Base-by-base conservation (phyloP, 2,888 invertebrate species). In the Dasysyrphus tricinctus region DNA sequence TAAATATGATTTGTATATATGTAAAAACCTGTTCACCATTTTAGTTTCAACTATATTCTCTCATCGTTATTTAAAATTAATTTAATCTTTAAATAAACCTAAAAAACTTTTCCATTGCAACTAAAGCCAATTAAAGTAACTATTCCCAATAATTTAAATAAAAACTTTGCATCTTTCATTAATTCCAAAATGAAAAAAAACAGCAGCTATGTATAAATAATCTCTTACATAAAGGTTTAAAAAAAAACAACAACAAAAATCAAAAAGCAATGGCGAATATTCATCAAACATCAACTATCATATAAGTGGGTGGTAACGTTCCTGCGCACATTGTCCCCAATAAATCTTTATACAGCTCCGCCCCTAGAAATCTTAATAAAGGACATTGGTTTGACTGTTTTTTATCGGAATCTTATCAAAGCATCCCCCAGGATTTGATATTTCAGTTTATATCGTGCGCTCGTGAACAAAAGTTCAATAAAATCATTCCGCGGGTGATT, bases 301-400 rank as follows among this genome's bases (percentile, higher is more conserved):
- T 5, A n/a, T 5, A n/a, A 5, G 80, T 75, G 88, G 91, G 89
- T 88, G 90, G 74, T 85, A 65, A 80, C 88, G 88, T 88, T 88
- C 76, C 87, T 90, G 91, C 90, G 91, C 90, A 89, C 5, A 37
- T 4, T 87, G 11, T 44, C 49, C 16, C 14, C 42, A 29, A 42
- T 5, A 8, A 34, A 70, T 61, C 70, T 57, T 29, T 47, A 19
- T n/a, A 37, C 34, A 32, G 37, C 85, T 78, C 85, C 81, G 72
- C 82, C 87, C 57, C 61, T 29, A 88, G 11, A 14, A 14, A 78
- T 69, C 11, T 16, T 16, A 32, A 12, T 47, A 59, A 82, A 75
- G 70, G 61, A 74, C 70, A 81, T 81, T 74, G 85, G 78, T 75
- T 72, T 24, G n/a, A 24, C 8, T 29, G 9, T 3, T 61, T 16